Percentiles rank a stretch among this genome's conserved stretches.
Conservation (phyloP, 2,797 vertebrate species). For the Urosaurus nigricauda region DNA sequence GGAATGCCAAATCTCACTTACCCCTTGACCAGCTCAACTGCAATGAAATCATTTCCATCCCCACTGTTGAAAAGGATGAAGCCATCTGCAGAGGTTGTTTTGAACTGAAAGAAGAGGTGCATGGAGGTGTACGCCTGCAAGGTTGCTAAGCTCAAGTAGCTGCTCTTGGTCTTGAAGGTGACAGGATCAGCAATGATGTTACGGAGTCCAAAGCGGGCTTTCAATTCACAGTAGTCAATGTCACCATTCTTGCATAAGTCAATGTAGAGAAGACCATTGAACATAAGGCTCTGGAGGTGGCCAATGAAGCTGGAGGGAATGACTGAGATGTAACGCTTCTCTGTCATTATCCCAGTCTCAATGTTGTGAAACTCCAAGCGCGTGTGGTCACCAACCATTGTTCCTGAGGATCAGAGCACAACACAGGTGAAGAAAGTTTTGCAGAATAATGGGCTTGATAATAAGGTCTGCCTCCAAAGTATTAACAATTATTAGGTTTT, state of each 20-base stretch:
- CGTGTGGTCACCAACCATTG: conserved; percentile 98
- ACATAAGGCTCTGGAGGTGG: conserved; percentile 98
- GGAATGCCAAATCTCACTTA: conserved; percentile 70
- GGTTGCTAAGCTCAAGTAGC: conserved; percentile 95
- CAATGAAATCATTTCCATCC: conserved; percentile 97
- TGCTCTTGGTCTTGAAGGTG: conserved; percentile 97
- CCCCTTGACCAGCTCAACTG: conserved; percentile 98
- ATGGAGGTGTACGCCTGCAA: conserved; percentile 98
- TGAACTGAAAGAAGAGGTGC: conserved; percentile 99
- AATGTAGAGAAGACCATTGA: conserved; percentile 98
- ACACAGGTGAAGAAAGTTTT: conserved; percentile 16
- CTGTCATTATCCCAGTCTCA: conserved; percentile 97
- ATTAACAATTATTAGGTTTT: not conserved
- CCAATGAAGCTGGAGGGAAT: conserved; percentile 98
- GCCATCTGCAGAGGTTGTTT: conserved; percentile 95
- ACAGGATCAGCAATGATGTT: conserved; percentile 98
- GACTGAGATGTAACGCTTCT: conserved; percentile 93
- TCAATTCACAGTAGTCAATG: conserved; percentile 97
- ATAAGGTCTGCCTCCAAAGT: not conserved
- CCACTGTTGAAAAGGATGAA: conserved; percentile 98
- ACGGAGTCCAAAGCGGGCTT: conserved; percentile 95
- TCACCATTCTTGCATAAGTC: conserved; percentile 99
- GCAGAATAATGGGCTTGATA: not conserved
- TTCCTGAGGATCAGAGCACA: conserved; percentile 80
- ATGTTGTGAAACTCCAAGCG: conserved; percentile 99